Conservation (phyloP, 2,113 vertebrate genomes). For the Malurus cyaneus region DNA sequence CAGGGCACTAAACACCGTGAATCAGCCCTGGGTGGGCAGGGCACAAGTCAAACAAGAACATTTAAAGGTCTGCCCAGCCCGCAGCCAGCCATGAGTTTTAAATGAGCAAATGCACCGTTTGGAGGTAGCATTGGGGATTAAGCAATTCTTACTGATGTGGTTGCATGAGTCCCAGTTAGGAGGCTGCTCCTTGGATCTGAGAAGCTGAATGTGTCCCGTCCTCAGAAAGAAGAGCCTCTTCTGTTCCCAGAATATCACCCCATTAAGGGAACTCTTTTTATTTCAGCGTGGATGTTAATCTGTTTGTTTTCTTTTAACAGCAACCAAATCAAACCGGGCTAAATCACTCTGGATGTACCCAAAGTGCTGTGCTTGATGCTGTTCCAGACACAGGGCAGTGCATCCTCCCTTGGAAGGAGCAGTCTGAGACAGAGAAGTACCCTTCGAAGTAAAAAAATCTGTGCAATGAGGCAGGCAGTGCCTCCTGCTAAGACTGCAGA, state of each 20-base stretch:
- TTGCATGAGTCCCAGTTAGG: background rate
- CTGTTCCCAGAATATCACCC: background rate
- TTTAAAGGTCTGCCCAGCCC: constrained; percentile 28
- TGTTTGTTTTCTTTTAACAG: background rate
- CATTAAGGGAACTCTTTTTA: background rate
- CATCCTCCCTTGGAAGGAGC: background rate
- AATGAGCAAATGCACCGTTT: background rate
- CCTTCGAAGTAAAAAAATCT: background rate
- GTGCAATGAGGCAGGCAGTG: background rate
- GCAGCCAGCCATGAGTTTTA: background rate
- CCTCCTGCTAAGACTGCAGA: background rate
- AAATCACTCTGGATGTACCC: background rate
- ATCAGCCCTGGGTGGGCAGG: constrained; percentile 4
- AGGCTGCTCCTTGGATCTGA: background rate
- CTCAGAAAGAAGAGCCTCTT: background rate
- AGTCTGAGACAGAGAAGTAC: background rate
- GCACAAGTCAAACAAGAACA: constrained; percentile 55
- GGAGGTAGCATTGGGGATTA: background rate
- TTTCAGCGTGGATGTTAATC: background rate
- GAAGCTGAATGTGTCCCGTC: background rate
- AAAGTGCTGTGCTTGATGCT: background rate
- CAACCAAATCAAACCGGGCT: background rate
- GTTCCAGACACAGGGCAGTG: background rate
- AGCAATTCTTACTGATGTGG: background rate
- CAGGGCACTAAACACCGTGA: constrained; percentile 10